phyloP scores from a whole-genome alignment of 1,140 invertebrate species.

The Drosophila cardini region DNA sequence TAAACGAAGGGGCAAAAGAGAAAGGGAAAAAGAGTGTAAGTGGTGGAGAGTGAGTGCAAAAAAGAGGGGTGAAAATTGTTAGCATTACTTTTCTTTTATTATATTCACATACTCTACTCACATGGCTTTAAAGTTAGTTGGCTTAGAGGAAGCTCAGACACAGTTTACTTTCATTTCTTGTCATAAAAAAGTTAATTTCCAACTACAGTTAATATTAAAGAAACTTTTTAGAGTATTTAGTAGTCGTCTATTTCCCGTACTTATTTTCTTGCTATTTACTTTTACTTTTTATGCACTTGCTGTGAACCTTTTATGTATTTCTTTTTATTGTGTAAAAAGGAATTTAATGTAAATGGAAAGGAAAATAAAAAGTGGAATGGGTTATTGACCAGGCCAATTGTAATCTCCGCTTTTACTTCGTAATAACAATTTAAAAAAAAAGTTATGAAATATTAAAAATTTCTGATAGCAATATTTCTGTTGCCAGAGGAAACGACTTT shows the following conservation, averaged over 20 bases:
- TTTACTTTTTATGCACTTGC: conserved; percentile 51
- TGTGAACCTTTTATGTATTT: conserved; percentile 18
- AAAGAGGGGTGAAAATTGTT: conserved; percentile 49
- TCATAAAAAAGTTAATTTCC: background rate
- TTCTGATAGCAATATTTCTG: conserved; percentile 43
- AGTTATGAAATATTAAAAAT: conserved; percentile 33
- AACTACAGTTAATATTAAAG: background rate
- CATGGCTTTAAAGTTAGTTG: background rate
- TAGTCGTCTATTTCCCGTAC: background rate
- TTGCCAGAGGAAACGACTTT: conserved; percentile 14
- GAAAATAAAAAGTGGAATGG: conserved; percentile 1
- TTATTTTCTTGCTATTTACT: conserved; percentile 30
- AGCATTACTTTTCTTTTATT: conserved; percentile 39
- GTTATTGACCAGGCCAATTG: conserved; percentile 30
- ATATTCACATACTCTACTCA: conserved; percentile 1
- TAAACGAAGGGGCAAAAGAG: conserved; percentile 15
- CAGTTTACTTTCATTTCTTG: background rate
- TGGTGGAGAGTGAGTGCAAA: background rate
- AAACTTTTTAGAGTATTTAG: background rate
- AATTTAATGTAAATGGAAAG: conserved; percentile 33
- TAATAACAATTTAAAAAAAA: background rate
- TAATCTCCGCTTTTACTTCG: conserved; percentile 1
- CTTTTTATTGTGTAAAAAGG: conserved; percentile 24
- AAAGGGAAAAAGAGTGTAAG: background rate
- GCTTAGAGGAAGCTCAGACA: background rate